These are phyloP conservation scores for Athene noctua DNA, from an alignment of 2,113 vertebrate species.

Conservation along the genomic window DNA sequence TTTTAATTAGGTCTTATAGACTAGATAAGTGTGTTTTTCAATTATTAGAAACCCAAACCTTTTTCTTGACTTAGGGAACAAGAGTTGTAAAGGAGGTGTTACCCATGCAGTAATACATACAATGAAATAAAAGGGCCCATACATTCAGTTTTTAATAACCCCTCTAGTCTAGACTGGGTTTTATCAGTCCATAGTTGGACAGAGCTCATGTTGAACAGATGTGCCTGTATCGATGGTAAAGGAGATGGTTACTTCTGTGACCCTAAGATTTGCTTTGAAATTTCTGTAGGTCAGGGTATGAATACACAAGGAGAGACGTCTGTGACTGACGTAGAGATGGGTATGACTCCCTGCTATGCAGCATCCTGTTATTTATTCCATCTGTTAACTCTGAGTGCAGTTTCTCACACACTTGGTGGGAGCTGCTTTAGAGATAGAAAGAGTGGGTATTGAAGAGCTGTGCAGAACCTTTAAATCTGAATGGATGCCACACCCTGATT, in stretches of 20 bases:
- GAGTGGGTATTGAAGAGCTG: background rate
- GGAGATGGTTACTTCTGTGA: background rate
- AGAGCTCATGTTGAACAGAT: background rate
- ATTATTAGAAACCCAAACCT: background rate
- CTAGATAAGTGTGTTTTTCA: background rate
- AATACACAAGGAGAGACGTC: background rate
- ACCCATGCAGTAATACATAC: background rate
- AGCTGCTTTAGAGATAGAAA: background rate
- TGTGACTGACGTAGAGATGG: background rate
- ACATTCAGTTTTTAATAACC: background rate
- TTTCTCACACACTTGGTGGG: background rate
- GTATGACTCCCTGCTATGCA: background rate
- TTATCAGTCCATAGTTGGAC: background rate
- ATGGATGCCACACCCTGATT: background rate
- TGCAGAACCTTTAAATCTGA: background rate
- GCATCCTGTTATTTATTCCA: background rate
- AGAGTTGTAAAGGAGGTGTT: background rate
- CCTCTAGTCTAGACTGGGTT: background rate
- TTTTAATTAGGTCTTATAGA: conserved; percentile 38
- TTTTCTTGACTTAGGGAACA: background rate
- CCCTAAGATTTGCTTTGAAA: background rate
- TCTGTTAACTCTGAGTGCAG: background rate
- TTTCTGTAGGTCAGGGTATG: background rate
- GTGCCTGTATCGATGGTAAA: background rate
- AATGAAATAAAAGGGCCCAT: background rate